Evolutionary conservation across 2,113 vertebrate genomes (phyloP).

Genomic region (Anser brachyrhynchus): DNA sequence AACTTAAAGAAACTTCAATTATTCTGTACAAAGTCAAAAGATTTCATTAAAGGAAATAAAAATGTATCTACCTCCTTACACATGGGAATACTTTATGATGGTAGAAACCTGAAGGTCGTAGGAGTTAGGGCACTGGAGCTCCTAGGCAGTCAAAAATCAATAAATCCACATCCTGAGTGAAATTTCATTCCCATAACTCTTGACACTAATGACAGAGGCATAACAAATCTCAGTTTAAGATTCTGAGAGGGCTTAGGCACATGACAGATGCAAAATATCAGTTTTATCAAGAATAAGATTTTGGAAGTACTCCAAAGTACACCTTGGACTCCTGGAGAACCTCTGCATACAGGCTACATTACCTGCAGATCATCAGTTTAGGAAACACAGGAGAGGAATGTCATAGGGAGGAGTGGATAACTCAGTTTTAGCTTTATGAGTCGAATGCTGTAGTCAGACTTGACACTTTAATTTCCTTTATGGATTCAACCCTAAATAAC

Average conservation of each 20-base stretch:
- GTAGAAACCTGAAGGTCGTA: not conserved
- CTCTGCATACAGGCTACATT: accelerated
- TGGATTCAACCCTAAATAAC: not conserved
- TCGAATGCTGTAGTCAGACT: not conserved
- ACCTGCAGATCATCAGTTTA: not conserved
- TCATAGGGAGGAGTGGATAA: not conserved
- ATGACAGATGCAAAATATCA: not conserved
- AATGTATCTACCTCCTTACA: not conserved
- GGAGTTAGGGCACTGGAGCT: not conserved
- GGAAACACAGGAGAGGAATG: not conserved
- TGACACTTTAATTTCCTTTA: constrained; percentile 23
- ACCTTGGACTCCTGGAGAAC: not conserved
- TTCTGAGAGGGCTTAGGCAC: not conserved
- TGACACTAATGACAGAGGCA: not conserved
- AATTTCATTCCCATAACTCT: not conserved
- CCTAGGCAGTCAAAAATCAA: not conserved
- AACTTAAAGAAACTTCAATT: not conserved
- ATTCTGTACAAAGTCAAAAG: not conserved
- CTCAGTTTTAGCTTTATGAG: not conserved
- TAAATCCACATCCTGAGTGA: not conserved
- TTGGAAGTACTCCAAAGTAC: not conserved
- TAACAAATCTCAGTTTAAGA: not conserved
- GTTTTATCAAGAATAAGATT: not conserved
- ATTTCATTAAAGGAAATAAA: not conserved
- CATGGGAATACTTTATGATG: not conserved